Base-by-base conservation (phyloP, 2,888 invertebrate species). In the Dicycla oo region DNA sequence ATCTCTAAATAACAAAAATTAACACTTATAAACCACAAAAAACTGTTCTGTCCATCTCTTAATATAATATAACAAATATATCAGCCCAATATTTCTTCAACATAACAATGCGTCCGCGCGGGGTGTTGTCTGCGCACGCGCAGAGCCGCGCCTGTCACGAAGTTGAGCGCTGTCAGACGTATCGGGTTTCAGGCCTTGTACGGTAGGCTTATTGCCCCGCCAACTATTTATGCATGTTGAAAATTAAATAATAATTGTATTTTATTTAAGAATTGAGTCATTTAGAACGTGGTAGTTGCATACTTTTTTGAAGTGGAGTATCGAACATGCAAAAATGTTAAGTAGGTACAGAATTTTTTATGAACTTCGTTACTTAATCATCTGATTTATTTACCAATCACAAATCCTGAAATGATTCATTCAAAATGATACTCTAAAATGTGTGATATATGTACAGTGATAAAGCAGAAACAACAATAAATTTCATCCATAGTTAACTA, bases 141-240 rank as follows among this genome's bases (percentile, higher is more conserved):
- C 80, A 74, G 74, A 73, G 73, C 69, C 73, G 80, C 67, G 84
- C 80, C 81, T 81, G 83, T 80, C 84, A 82, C 77, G 80, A 78
- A 75, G 65, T 81, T 82, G 81, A 85, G 81, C 65, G 84, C 87
- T 88, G 89, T 84, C 85, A 84, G 76, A 67, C 13, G 80, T 88
- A 86, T 90, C 86, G 67, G 72, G 86, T 91, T 88, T 82, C 90
- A 79, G 43, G 53, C 82, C 84, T 76, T 84, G 74, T 86, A 80
- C 81, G 85, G 87, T 84, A 87, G 72, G 66, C 68, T 82, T 73
- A 79, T 45, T 68, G 64, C 26, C 58, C 67, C 45, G 68, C 53
- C 53, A 80, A 73, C 66, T 75, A 82, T 81, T 73, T 80, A 70
- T 72, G 57, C 68, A 71, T 70, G 61, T 62, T 73, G 45, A 61